Evolutionary conservation across 2,797 vertebrate species (phyloP).

Genomic region (Selene dorsalis): DNA sequence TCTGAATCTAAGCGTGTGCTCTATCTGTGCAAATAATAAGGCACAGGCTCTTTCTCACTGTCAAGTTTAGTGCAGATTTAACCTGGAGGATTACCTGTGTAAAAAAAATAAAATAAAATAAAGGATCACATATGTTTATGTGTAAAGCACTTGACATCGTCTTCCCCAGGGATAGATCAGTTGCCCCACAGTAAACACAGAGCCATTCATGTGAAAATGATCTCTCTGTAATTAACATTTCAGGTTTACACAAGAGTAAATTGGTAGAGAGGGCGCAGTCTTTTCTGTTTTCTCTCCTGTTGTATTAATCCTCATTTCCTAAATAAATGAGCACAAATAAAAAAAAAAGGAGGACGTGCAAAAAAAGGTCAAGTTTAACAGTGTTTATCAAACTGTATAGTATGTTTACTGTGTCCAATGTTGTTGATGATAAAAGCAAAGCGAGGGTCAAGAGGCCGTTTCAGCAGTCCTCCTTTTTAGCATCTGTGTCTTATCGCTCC

Average conservation of each 20-base stretch:
- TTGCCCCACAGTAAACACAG: slow-evolving; percentile 70
- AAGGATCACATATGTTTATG: slow-evolving; percentile 76
- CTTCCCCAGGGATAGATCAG: slow-evolving; percentile 72
- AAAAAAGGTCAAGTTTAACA: background rate
- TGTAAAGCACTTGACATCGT: slow-evolving; percentile 75
- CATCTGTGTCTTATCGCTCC: slow-evolving; percentile 85
- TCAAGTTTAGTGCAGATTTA: slow-evolving; percentile 74
- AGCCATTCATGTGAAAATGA: slow-evolving; percentile 74
- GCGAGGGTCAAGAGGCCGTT: slow-evolving; percentile 71
- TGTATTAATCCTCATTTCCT: slow-evolving; percentile 14
- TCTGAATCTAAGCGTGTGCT: slow-evolving; percentile 70
- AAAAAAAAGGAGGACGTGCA: background rate
- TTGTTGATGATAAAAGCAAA: slow-evolving; percentile 39
- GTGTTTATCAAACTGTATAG: background rate
- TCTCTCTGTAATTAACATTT: slow-evolving; percentile 67
- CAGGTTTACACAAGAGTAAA: slow-evolving; percentile 61
- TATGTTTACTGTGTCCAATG: slow-evolving; percentile 14
- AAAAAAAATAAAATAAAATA: slow-evolving; percentile 35
- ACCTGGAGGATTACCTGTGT: slow-evolving; percentile 81
- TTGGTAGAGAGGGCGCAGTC: slow-evolving; percentile 17
- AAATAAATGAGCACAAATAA: background rate
- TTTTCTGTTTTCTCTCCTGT: background rate
- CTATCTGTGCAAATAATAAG: slow-evolving; percentile 71
- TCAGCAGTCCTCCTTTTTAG: slow-evolving; percentile 64
- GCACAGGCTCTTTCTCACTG: slow-evolving; percentile 56